Evolutionary conservation across 2,113 vertebrate genomes (phyloP).

Genomic region (Murina feae): DNA sequence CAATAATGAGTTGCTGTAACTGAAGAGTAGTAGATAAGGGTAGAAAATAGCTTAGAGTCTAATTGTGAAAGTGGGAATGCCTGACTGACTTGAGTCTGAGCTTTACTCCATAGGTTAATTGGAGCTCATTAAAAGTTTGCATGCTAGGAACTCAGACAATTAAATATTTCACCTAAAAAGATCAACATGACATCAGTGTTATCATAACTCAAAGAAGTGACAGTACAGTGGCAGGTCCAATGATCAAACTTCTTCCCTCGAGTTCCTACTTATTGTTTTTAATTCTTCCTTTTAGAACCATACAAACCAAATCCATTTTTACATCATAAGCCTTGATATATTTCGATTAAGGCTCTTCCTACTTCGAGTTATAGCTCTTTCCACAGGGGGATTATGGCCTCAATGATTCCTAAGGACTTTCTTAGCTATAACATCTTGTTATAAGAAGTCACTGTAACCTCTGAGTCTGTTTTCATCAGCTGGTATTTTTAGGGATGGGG

Average conservation of each 20-base stretch:
- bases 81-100: conserved; percentile 9
- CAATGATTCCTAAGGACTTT: background rate
- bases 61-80: background rate
- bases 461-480: background rate
- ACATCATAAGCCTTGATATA: background rate
- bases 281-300: background rate
- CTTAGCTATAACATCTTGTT: background rate
- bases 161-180: background rate
- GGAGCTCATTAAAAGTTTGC: background rate
- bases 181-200: background rate
- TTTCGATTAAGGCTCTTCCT: background rate
- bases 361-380: conserved; percentile 12
- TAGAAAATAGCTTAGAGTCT: background rate
- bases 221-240: background rate
- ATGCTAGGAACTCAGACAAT: background rate
- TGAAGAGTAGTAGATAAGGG: background rate
- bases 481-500: background rate
- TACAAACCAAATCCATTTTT: background rate
- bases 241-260: background rate
- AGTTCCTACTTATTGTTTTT: background rate
- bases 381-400: background rate
- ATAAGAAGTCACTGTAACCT: background rate
- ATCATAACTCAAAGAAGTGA: background rate
- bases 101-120: background rate
- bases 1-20: background rate